Evolutionary conservation across 2,797 vertebrate species (phyloP).

Genomic region (Macroramphosus scolopax): DNA sequence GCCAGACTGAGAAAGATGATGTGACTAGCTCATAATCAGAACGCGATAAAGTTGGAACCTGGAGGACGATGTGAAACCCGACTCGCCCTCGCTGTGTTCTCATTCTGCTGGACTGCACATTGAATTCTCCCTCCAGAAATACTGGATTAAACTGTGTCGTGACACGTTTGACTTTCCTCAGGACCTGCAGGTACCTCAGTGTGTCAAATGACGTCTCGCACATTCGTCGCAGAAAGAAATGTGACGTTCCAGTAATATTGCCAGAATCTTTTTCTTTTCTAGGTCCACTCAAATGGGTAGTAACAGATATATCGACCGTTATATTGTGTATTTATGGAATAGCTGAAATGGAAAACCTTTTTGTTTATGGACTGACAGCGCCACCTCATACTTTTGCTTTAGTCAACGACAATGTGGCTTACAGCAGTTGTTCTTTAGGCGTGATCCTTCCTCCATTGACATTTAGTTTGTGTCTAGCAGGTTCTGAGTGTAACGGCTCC

Average conservation of each 20-base stretch:
- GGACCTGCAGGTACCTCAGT: constrained; percentile 1
- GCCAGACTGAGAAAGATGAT: constrained; percentile 17
- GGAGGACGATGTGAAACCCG: constrained; percentile 33
- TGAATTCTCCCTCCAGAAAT: constrained; percentile 49
- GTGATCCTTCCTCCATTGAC: no score
- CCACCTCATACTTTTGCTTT: no score
- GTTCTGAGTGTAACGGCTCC: no score
- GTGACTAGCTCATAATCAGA: constrained; percentile 52
- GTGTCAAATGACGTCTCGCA: constrained; percentile 38
- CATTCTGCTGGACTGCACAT: constrained; percentile 36
- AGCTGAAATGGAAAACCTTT: no score
- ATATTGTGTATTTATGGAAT: no score
- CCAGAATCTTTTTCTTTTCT: background rate
- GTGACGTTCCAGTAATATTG: background rate
- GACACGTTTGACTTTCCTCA: constrained; percentile 39
- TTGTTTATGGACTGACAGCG: no score
- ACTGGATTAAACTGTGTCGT: constrained; percentile 48
- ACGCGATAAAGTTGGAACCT: constrained; percentile 38
- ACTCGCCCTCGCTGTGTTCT: constrained; percentile 27
- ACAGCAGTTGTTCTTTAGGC: no score
- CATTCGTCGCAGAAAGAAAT: constrained; percentile 5
- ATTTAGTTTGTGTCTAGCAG: no score
- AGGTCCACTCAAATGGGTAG: background rate
- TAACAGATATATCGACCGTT: no score
- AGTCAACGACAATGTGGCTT: no score